Base-by-base conservation (phyloP, 2,888 invertebrate species). In the Cephus rjabovi region DNA sequence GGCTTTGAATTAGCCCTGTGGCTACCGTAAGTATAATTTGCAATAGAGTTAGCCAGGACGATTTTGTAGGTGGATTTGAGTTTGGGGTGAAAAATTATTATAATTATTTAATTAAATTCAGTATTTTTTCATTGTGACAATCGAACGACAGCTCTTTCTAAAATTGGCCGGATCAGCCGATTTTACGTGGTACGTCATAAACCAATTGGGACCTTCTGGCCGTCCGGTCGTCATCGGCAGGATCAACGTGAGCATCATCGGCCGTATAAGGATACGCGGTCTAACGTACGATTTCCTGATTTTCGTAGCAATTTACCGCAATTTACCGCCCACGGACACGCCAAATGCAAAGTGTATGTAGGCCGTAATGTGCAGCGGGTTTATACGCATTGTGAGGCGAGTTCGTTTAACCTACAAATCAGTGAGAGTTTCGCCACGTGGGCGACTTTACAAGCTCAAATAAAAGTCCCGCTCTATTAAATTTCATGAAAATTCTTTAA, bases 261-360 rank as follows among this genome's bases (percentile, higher is more conserved):
- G 9, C 37, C 74, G 35, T 34, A 74, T 74, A 74, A 74, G 74
- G 74, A 74, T 23, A 35, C 74, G 34, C 74, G 71, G n/a, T 71
- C 71, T 71, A 71, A 82, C 77, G 79, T 84, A 87, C 86, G 85
- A 86, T 88, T 89, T 89, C 87, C 87, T 87, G 87, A 89, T 89
- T 89, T 89, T 87, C 88, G 86, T 86, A 84, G 86, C 85, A 87
- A 89, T 89, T 89, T 87, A 87, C 87, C 84, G 89, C 88, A 89
- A 89, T 89, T 89, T 86, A 82, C 81, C 86, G 85, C 87, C 89
- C 86, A 87, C 89, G 84, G 81, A 76, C 70, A 76, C 80, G 81
- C 83, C 85, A 85, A 86, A 87, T 82, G 86, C 83, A 86, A 86
- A 86, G 84, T 83, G 81, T 82, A 88, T 86, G 89, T 89, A 87